phyloP scores from a whole-genome alignment of 2,113 vertebrate species.

The Ochotona princeps region DNA sequence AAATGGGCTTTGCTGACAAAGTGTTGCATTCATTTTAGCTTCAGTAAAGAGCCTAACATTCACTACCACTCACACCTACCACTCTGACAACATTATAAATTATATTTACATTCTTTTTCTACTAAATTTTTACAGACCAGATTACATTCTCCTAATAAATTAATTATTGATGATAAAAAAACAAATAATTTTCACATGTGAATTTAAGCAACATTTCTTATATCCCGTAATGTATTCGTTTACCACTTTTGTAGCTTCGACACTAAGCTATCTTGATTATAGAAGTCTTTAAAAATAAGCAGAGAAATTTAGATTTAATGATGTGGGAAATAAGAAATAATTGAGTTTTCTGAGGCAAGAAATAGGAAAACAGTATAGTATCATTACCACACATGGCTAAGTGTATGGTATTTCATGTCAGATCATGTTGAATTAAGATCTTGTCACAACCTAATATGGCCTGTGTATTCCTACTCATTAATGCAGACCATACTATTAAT shows the following conservation, averaged over 20 bases:
- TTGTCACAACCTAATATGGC: background rate
- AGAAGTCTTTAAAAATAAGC: conserved; percentile 20
- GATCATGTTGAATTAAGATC: background rate
- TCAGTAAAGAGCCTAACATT: background rate
- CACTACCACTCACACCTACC: background rate
- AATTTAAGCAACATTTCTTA: conserved; percentile 29
- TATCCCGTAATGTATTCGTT: background rate
- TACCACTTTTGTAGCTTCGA: background rate
- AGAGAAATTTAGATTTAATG: conserved; percentile 67
- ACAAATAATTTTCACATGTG: conserved; percentile 29
- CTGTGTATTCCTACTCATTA: background rate
- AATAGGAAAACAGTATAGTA: conserved; percentile 43
- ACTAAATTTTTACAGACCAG: background rate
- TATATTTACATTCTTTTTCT: conserved; percentile 22
- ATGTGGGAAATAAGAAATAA: conserved; percentile 60
- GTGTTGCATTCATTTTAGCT: background rate
- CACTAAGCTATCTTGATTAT: background rate
- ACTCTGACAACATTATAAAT: background rate
- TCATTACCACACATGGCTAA: background rate
- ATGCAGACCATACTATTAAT: background rate
- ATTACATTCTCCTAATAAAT: background rate
- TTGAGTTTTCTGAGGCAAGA: conserved; percentile 59
- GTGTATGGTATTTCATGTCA: background rate
- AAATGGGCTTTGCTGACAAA: background rate
- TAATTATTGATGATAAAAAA: conserved; percentile 7